Evolutionary conservation across 2,113 vertebrate genomes (phyloP), one percentile per base, ranked within the genome.

Genomic region (Phoenicopterus ruber): DNA sequence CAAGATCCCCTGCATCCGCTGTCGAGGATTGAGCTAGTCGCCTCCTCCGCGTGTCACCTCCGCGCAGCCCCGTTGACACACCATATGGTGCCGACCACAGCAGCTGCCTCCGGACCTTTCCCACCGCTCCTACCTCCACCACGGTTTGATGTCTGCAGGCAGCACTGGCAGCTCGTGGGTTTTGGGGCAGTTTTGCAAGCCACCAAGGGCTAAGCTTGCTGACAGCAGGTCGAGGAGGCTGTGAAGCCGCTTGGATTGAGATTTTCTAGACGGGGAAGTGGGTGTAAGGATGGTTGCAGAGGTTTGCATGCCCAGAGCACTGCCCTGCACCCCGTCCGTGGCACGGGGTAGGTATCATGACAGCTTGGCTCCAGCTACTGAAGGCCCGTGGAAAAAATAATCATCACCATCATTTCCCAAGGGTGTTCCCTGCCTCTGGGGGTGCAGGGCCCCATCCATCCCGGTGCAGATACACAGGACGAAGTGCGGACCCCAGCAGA

Each of bases 271-370:
- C 54, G 8, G 13, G 47, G 50, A 17, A 82, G 7, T 0, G 2
- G 20, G 8, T 2, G 6, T 29, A 8, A 59, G 34, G 69, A 8
- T 50, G 74, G 6, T 9, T 22, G 32, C 7, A 52, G 61, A 34
- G 16, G 6, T 32, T 32, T 15, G 7, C 0, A 0, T 0, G 2
- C 38, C 46, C 21, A 16, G 20, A 55, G 19, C 6, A 7, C 13
- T n/a, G 9, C 36, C 52, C 29, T 46, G 49, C 25, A 20, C 11
- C 28, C 40, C 12, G 19, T 18, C 49, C 4, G 0, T 44, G 62
- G 7, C 16, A 0, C 0, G 11, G 55, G 22, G n/a, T 6, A 4
- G 31, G 8, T 2, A 4, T 17, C 32, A 13, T 2, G 3, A 29
- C 73, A 49, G 2, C 34, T 63, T 69, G 52, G 22, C 50, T 67